Percentiles rank a stretch among this genome's conserved stretches.
phyloP scores from a whole-genome alignment of 2,113 vertebrate genomes.

The Mobula hypostoma region DNA sequence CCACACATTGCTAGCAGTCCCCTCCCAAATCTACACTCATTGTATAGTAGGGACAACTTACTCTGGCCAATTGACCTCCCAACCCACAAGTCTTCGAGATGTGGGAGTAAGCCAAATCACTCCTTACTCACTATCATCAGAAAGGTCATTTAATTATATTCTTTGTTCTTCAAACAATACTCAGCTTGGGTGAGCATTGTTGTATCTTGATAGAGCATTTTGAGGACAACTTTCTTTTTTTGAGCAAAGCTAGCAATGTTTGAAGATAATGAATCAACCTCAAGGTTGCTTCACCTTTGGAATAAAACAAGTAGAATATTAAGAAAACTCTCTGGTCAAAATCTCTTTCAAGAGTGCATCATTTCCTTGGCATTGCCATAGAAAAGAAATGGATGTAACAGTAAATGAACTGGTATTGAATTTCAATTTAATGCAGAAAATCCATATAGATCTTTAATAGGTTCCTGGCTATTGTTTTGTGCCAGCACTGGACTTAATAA shows the following conservation, averaged over 20 bases:
- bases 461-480: neutral
- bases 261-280: neutral
- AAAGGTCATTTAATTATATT: neutral
- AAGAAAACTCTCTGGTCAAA: neutral
- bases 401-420: neutral
- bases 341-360: neutral
- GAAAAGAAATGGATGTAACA: neutral
- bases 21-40: no score
- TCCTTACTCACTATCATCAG: neutral
- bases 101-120: neutral
- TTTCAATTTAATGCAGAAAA: neutral
- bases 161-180: neutral
- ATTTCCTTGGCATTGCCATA: neutral
- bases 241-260: neutral
- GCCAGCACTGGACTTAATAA: neutral
- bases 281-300: neutral
- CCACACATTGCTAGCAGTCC: no score
- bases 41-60: no score
- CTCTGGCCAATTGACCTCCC: no score
- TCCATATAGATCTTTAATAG: neutral
- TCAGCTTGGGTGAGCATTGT: neutral
- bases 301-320: neutral
- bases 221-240: neutral
- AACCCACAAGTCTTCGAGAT: no score
- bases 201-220: neutral